phyloP scores from a whole-genome alignment of 2,888 invertebrate species.

The Sesia apiformis region DNA sequence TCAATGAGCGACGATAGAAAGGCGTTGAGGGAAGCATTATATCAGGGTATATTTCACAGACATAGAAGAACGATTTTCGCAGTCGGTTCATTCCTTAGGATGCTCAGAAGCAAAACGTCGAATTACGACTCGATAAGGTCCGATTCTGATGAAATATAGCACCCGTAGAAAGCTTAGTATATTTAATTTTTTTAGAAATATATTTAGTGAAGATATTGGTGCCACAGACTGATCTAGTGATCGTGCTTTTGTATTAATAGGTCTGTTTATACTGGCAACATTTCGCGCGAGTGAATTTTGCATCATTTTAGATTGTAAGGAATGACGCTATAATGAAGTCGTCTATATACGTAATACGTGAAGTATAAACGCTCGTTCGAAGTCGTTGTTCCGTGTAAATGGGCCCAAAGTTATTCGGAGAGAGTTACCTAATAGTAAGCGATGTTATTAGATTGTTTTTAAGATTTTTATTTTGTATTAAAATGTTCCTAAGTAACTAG shows the following conservation, averaged over 20 bases:
- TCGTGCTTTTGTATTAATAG: slow-evolving; percentile 37
- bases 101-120: slow-evolving; percentile 83
- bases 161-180: slow-evolving; percentile 25
- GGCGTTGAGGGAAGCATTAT: slow-evolving; percentile 81
- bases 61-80: slow-evolving; percentile 85
- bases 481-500: slow-evolving; percentile 59
- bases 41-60: slow-evolving; percentile 85
- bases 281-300: not conserved
- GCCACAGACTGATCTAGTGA: slow-evolving; percentile 47
- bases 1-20: slow-evolving; percentile 77
- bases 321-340: not conserved
- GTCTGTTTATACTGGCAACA: not conserved
- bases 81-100: slow-evolving; percentile 82
- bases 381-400: slow-evolving; percentile 16
- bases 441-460: slow-evolving; percentile 41
- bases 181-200: not conserved
- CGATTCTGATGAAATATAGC: slow-evolving; percentile 72
- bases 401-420: slow-evolving; percentile 15
- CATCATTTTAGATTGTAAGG: not conserved
- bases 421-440: slow-evolving; percentile 17
- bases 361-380: not conserved
- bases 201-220: slow-evolving; percentile 40
- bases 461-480: slow-evolving; percentile 53
- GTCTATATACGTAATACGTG: not conserved
- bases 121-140: slow-evolving; percentile 84